These are phyloP conservation scores for Coluber constrictor DNA, from an alignment of 2,797 vertebrate species.

Conservation along the genomic window DNA sequence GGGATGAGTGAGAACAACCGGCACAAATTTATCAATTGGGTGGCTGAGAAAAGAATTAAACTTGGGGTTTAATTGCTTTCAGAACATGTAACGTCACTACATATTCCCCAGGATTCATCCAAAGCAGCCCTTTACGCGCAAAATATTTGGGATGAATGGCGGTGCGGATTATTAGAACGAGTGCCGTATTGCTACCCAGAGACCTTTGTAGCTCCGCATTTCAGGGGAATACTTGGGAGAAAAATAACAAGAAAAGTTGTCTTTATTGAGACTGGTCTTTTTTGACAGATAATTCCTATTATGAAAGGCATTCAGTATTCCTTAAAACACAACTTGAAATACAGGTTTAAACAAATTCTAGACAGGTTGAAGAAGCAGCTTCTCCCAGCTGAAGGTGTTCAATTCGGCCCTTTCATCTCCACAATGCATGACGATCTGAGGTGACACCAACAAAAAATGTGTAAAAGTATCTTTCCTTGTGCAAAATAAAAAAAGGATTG, in stretches of 20 bases:
- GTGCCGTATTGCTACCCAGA: too few species aligned
- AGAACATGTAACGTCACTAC: not conserved
- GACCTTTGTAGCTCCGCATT: not conserved
- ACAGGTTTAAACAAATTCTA: not conserved
- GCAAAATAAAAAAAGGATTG: not conserved
- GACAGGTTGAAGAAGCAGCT: not conserved
- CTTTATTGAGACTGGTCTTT: not conserved
- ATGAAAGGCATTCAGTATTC: not conserved
- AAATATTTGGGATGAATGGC: not conserved
- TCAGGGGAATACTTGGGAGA: not conserved
- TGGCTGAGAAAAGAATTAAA: not conserved
- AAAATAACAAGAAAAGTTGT: not conserved
- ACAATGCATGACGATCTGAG: not conserved
- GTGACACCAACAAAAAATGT: not conserved
- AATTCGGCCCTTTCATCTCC: not conserved
- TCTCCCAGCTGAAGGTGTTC: not conserved
- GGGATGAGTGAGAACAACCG: not conserved
- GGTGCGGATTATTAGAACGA: not conserved
- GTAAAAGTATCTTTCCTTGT: not conserved
- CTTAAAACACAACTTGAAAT: not conserved
- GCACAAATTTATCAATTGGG: not conserved
- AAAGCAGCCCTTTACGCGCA: not conserved
- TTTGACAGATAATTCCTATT: not conserved
- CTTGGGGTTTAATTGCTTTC: not conserved
- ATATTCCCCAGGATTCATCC: not conserved